Percentiles rank a stretch among this genome's conserved stretches.
phyloP scores from a whole-genome alignment of 2,113 vertebrate species.

The Cyprinodon variegatus region DNA sequence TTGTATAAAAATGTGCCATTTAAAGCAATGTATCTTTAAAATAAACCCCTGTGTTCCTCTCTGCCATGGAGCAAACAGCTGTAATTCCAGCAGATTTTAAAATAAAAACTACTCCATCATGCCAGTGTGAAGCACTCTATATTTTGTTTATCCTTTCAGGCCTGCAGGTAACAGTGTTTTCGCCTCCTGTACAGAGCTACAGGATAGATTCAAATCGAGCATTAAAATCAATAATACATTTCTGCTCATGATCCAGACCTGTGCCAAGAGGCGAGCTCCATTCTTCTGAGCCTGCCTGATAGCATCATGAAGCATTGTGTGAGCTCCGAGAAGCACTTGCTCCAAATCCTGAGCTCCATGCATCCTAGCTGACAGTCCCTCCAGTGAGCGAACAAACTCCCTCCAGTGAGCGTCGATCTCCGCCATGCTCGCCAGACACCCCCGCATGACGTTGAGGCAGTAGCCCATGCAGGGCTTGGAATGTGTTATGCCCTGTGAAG shows the following conservation, averaged over 20 bases:
- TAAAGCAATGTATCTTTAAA: slow-evolving; percentile 24
- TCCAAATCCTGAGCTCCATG: slow-evolving; percentile 78
- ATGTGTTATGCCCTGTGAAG: slow-evolving; percentile 74
- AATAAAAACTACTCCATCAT: neutral
- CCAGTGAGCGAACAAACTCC: slow-evolving; percentile 84
- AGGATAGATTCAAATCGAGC: neutral
- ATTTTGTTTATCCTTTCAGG: neutral
- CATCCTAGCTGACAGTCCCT: slow-evolving; percentile 83
- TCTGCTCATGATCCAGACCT: slow-evolving; percentile 78
- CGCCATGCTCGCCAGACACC: slow-evolving; percentile 86
- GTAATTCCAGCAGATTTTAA: neutral
- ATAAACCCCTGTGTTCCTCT: slow-evolving; percentile 7
- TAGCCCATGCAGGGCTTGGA: slow-evolving; percentile 90
- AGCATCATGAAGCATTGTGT: slow-evolving; percentile 80
- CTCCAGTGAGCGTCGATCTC: slow-evolving; percentile 89
- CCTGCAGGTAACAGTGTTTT: neutral
- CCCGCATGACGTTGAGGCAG: slow-evolving; percentile 87
- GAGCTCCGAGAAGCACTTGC: slow-evolving; percentile 83
- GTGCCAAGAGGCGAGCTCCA: slow-evolving; percentile 72
- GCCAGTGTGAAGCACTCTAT: slow-evolving; percentile 1
- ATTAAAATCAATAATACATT: neutral
- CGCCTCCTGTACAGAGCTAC: slow-evolving; percentile 6
- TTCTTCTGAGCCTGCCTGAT: slow-evolving; percentile 76
- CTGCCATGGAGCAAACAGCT: neutral
- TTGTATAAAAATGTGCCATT: slow-evolving; percentile 27